Base-by-base conservation (phyloP, 2,113 vertebrate genomes). In the Hemibagrus wyckioides region DNA sequence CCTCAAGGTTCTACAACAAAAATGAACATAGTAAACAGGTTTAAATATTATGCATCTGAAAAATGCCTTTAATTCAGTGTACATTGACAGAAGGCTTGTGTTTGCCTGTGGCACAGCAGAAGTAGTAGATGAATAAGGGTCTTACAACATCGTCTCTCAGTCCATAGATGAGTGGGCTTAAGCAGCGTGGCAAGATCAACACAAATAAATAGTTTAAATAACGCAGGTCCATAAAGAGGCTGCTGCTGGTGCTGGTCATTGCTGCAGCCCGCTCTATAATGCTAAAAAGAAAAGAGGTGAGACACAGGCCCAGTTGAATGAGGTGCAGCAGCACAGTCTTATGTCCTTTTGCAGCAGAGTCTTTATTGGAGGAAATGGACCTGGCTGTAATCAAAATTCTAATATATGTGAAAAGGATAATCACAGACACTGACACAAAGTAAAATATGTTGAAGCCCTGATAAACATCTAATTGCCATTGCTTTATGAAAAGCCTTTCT, bases 81-180 rank as follows among this genome's bases (percentile, higher is more conserved):
- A 71, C 75, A 52, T 71, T 84, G 28, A 85, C 84, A 36, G 25
- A 28, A 39, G 89, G 21, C 21, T 57, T 86, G 28, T 61, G 44
- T 80, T 81, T 89, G 9, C 69, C 52, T 21, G 4, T 36, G n/a
- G 41, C 41, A 61, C 54, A 85, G 11, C 21, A 54, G 2, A 90
- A 71, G 44, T 88, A 80, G 2, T 79, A 44, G 23, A 44, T 80
- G 63, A 91, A 89, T 13, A 90, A 28, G 1, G 84, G 79, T 2
- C 63, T 13, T 3, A 92, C 8, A 4, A 69, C 54, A 13, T 88
- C 79, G 9, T 91, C 90, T 69, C 91, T 91, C 33, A 91, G 75
- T 75, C n/a, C 88, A 9, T 91, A 92, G 48, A 91, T 90, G 4
- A 91, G 76, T 25, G 89, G 88, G 30, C 90, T 91, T 48, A 92